These are phyloP conservation scores for Acronicta alni DNA, from an alignment of 2,888 invertebrate species.

Conservation along the genomic window DNA sequence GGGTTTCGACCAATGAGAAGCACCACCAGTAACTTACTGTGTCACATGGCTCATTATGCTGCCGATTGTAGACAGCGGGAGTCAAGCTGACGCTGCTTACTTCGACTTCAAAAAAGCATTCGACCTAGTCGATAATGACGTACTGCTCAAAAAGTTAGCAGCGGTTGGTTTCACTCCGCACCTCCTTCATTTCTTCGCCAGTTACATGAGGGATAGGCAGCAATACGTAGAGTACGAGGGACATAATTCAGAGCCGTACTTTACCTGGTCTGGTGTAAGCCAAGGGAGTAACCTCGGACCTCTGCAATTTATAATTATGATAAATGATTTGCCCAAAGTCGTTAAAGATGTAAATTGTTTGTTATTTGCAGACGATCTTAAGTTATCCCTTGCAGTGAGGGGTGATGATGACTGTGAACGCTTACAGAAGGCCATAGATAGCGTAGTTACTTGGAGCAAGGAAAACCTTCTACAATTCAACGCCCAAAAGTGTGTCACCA, in stretches of 20 bases:
- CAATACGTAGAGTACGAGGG: constrained; percentile 7
- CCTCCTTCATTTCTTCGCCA: constrained; percentile 4
- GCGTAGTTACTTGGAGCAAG: constrained; percentile 11
- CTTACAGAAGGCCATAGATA: constrained; percentile 8
- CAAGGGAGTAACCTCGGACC: constrained; percentile 11
- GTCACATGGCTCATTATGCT: constrained; percentile 11
- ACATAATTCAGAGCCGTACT: background rate
- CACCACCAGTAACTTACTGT: constrained; percentile 20
- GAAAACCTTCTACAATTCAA: constrained; percentile 13
- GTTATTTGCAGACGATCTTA: constrained; percentile 15
- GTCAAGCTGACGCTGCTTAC: constrained; percentile 14
- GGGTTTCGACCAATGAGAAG: constrained; percentile 7
- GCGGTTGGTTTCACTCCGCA: constrained; percentile 18
- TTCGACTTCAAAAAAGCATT: background rate
- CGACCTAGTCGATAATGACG: constrained; percentile 13
- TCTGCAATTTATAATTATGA: constrained; percentile 10
- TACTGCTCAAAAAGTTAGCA: constrained; percentile 19
- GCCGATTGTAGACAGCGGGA: constrained; percentile 16
- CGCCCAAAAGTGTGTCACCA: constrained; percentile 8
- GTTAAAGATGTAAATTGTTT: constrained; percentile 7
- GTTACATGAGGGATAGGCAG: constrained; percentile 17
- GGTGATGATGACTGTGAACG: constrained; percentile 1
- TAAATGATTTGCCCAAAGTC: constrained; percentile 11
- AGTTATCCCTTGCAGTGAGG: constrained; percentile 1
- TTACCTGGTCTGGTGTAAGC: constrained; percentile 8